Percentiles rank a stretch among this genome's conserved stretches.
Evolutionary conservation across 1,140 invertebrate species (phyloP).

Genomic region (Hormaphis cornu): DNA sequence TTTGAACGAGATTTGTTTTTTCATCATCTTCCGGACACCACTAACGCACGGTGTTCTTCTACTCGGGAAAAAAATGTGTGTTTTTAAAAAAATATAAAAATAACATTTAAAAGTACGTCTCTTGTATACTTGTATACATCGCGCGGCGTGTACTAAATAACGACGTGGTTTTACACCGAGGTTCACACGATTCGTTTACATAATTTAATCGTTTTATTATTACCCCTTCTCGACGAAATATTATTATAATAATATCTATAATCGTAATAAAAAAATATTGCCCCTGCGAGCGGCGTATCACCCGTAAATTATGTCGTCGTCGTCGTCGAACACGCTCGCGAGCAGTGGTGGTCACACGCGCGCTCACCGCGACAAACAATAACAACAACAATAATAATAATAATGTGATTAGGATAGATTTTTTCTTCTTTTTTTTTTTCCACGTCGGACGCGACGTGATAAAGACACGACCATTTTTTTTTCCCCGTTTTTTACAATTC

Average conservation of each 20-base stretch:
- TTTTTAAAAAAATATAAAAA: too few species aligned
- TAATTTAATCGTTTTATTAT: slow-evolving; percentile 1
- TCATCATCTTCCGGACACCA: too few species aligned
- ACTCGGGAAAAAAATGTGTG: too few species aligned
- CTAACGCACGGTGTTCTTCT: too few species aligned
- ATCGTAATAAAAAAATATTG: too few species aligned
- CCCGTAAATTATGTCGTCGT: too few species aligned
- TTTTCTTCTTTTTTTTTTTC: neutral
- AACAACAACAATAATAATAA: neutral
- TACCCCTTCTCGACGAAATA: neutral
- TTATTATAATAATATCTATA: too few species aligned
- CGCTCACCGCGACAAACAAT: too few species aligned
- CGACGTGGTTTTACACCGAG: slow-evolving; percentile 9
- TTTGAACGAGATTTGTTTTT: neutral
- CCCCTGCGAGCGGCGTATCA: too few species aligned
- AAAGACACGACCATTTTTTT: neutral
- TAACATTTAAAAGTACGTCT: neutral
- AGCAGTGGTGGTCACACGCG: too few species aligned
- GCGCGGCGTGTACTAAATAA: neutral
- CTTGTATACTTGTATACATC: neutral
- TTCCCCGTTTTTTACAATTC: neutral
- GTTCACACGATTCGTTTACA: slow-evolving; percentile 24
- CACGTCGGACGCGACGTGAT: neutral
- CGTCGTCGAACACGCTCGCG: neutral
- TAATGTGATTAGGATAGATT: too few species aligned